A percentile compares a stretch with the other conserved stretches of the same genome.
Evolutionary conservation across 2,888 invertebrate genomes (phyloP).

Genomic region (Scaptomyza flava): DNA sequence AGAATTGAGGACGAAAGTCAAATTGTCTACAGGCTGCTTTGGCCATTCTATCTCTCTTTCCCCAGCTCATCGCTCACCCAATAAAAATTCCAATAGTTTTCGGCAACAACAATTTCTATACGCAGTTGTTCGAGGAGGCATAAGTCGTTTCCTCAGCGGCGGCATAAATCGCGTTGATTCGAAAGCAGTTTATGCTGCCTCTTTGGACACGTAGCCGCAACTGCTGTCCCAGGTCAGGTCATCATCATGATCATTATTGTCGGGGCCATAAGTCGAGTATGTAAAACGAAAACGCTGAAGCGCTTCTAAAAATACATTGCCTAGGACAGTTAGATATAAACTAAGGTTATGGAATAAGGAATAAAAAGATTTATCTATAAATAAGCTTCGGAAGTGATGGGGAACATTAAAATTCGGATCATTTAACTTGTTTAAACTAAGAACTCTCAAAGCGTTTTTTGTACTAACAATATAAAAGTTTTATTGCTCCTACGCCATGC

Average conservation of each 20-base stretch:
- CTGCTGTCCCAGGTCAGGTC: conserved; percentile 24
- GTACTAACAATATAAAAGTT: too few species aligned
- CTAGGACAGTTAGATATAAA: neutral
- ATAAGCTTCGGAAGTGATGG: neutral
- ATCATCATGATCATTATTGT: conserved; percentile 10
- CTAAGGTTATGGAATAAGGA: neutral
- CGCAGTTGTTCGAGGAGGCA: conserved; percentile 39
- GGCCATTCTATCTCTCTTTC: neutral
- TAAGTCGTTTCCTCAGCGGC: conserved; percentile 19
- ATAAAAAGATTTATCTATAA: neutral
- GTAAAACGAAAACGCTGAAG: neutral
- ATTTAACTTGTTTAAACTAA: too few species aligned
- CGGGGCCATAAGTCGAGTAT: conserved; percentile 14
- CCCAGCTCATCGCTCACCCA: neutral
- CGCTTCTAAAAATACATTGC: neutral
- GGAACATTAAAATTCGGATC: too few species aligned
- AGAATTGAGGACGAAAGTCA: conserved; percentile 73
- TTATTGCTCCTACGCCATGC: too few species aligned
- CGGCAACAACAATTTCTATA: conserved; percentile 54
- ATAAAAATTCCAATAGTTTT: conserved; percentile 65
- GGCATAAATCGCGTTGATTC: conserved; percentile 49
- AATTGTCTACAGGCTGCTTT: conserved; percentile 54
- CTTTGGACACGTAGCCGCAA: conserved; percentile 29
- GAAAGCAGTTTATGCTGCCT: conserved; percentile 40
- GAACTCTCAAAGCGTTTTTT: too few species aligned